These are phyloP conservation scores for Prosopocoilus inquinatus DNA, from an alignment of 2,888 invertebrate genomes.

Conservation along the genomic window DNA sequence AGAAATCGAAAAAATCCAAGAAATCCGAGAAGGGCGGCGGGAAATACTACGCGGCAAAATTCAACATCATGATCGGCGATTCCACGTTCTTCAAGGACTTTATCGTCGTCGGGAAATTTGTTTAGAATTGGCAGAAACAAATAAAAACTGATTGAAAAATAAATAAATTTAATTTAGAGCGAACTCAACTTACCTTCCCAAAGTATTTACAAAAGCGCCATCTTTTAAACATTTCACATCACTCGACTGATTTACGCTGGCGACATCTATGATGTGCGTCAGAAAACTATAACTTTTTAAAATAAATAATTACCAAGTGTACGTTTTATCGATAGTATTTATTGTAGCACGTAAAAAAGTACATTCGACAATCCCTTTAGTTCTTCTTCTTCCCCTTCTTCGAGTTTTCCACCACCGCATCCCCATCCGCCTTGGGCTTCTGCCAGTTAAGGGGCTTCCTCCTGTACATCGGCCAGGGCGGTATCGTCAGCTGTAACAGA, in stretches of 20 bases:
- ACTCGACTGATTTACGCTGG: no score
- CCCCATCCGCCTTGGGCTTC: conserved; percentile 60
- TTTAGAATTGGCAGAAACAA: background rate
- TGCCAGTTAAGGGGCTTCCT: conserved; percentile 88
- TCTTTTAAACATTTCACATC: no score
- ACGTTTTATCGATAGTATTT: no score
- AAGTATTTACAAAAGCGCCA: no score
- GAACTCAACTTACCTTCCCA: no score
- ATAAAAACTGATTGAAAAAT: no score
- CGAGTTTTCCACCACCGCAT: conserved; percentile 25
- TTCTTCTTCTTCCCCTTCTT: conserved; percentile 41
- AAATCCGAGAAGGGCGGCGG: conserved; percentile 4
- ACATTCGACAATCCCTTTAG: conserved; percentile 7
- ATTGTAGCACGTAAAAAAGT: background rate
- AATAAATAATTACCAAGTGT: no score
- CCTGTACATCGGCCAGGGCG: conserved; percentile 96
- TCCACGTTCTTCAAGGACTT: conserved; percentile 30
- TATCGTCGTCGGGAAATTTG: conserved; percentile 31
- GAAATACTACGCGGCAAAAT: conserved; percentile 30
- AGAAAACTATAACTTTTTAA: no score
- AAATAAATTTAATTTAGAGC: no score
- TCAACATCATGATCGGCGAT: conserved; percentile 29
- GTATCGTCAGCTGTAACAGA: conserved; percentile 71
- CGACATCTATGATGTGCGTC: no score
- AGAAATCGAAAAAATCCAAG: conserved; percentile 12